A percentile compares a stretch with the other conserved stretches of the same genome.
These are phyloP conservation scores for Nipponia nippon DNA, from an alignment of 2,113 vertebrate species.

Conservation along the genomic window DNA sequence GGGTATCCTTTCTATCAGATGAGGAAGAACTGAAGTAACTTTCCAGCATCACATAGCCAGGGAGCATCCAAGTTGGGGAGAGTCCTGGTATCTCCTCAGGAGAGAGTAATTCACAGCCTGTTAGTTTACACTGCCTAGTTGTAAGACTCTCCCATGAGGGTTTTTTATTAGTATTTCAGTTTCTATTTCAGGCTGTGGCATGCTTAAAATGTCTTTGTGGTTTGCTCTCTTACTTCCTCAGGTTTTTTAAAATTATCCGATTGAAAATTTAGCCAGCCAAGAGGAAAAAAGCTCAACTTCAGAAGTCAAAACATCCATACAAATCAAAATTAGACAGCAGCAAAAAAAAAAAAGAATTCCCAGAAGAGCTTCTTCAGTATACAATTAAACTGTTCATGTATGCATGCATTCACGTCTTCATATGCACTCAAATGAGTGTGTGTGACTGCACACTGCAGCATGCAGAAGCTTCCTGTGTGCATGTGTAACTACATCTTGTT, in stretches of 20 bases:
- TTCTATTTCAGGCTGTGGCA: slow-evolving; percentile 16
- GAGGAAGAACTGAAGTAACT: neutral
- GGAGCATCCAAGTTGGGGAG: neutral
- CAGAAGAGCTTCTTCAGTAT: neutral
- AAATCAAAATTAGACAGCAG: neutral
- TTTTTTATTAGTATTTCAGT: slow-evolving; percentile 22
- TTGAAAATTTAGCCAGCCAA: neutral
- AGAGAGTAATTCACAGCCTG: neutral
- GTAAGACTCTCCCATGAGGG: neutral
- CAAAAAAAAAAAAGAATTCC: neutral
- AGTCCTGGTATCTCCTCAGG: neutral
- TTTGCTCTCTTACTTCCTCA: neutral
- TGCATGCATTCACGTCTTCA: neutral
- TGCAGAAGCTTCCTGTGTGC: neutral
- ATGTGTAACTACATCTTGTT: neutral
- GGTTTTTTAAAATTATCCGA: neutral
- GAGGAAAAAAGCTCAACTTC: neutral
- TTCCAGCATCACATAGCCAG: neutral
- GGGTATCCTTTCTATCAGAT: neutral
- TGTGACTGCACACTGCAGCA: neutral
- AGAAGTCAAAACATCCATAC: neutral
- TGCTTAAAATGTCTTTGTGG: neutral
- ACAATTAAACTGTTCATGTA: neutral
- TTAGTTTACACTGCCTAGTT: neutral
- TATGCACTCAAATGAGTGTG: rapidly evolving